A percentile compares a stretch with the other conserved stretches of the same genome.
Evolutionary conservation across 1,140 invertebrate species (phyloP).

Genomic region (Drosophila carrolli): DNA sequence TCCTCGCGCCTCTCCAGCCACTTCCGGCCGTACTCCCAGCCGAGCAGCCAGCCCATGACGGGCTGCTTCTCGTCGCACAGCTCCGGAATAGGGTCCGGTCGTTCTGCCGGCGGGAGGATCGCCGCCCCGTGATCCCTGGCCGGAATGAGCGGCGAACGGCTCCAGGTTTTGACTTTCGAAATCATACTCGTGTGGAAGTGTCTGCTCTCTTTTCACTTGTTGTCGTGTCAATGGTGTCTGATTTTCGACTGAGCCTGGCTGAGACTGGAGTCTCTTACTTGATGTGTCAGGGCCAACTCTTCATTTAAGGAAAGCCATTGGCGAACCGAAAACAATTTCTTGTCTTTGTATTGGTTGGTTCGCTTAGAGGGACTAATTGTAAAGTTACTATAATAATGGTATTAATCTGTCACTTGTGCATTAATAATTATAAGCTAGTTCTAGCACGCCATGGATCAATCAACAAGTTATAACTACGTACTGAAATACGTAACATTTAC

Average conservation of each 20-base stretch:
- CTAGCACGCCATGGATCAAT: no score
- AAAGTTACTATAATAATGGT: no score
- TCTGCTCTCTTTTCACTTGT: background rate
- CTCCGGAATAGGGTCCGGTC: conserved; percentile 23
- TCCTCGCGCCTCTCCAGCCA: conserved; percentile 38
- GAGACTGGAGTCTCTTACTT: background rate
- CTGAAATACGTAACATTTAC: no score
- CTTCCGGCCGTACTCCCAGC: conserved; percentile 44
- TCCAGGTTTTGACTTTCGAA: conserved; percentile 6
- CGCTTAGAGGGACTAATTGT: no score
- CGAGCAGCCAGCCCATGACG: conserved; percentile 26
- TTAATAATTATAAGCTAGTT: no score
- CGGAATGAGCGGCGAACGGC: conserved; percentile 1
- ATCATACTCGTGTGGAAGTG: conserved; percentile 5
- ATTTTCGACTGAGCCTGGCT: background rate
- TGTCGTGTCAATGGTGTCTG: background rate
- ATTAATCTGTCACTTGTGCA: no score
- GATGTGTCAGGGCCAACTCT: background rate
- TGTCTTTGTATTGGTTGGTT: no score
- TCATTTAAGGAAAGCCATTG: background rate
- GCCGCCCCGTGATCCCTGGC: conserved; percentile 16
- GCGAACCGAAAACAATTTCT: no score
- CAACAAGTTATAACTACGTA: no score
- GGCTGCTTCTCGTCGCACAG: conserved; percentile 7
- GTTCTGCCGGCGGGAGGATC: conserved; percentile 9